Conservation (phyloP, 2,113 vertebrate species). For the Mus spicilegus region DNA sequence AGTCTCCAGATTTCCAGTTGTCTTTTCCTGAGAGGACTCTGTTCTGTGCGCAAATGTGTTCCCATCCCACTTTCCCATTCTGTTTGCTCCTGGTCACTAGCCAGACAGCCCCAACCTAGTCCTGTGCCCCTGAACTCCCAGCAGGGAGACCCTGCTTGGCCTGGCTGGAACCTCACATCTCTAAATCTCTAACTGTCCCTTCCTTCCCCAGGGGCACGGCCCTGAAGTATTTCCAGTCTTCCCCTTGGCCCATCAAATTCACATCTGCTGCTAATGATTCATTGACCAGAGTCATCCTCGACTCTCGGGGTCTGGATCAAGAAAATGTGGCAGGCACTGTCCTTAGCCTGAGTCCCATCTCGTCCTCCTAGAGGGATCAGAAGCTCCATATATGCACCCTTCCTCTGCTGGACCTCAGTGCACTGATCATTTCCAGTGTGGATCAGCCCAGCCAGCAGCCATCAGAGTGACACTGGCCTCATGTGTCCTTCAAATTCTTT, state of each 20-base stretch:
- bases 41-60: not conserved
- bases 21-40: not conserved
- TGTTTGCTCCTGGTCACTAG: not conserved
- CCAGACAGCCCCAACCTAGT: not conserved
- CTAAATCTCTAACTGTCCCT: not conserved
- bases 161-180: not conserved
- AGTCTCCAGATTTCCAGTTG: not conserved
- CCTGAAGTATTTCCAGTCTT: rapidly evolving
- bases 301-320: not conserved
- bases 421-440: not conserved
- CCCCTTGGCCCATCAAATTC: not conserved
- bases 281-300: too few relatives aligned
- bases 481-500: not conserved
- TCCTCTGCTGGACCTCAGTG: rapidly evolving
- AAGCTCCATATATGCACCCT: rapidly evolving
- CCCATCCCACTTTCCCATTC: not conserved
- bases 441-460: not conserved
- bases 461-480: not conserved
- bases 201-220: not conserved
- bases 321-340: not conserved
- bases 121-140: not conserved
- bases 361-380: not conserved
- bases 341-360: too few relatives aligned
- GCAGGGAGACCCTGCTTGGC: not conserved
- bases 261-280: rapidly evolving